Conservation (phyloP, 2,888 invertebrate species). For the Acrobasis suavella region DNA sequence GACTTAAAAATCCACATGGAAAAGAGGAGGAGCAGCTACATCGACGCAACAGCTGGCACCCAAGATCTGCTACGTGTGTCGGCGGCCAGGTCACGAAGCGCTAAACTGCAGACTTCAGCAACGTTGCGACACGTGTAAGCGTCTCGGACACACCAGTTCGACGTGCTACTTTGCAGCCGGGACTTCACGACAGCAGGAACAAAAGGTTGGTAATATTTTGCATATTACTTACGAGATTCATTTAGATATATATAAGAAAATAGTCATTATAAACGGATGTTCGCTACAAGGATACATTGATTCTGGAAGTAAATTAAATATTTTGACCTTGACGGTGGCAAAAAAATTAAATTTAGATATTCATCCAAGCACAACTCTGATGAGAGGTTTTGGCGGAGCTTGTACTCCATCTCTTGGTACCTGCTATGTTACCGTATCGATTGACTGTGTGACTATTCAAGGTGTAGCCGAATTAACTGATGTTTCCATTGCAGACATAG, state of each 20-base stretch:
- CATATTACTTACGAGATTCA: constrained; percentile 5
- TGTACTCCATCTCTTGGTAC: no score
- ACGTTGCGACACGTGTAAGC: constrained; percentile 23
- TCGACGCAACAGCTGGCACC: constrained; percentile 25
- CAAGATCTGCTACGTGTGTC: constrained; percentile 31
- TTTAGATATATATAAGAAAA: constrained; percentile 23
- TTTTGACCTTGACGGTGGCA: background rate
- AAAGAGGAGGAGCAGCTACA: constrained; percentile 15
- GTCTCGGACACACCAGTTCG: constrained; percentile 27
- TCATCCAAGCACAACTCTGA: constrained; percentile 17
- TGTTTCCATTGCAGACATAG: constrained; percentile 2
- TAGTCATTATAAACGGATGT: no score
- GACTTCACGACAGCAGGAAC: constrained; percentile 7
- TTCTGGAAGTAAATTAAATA: constrained; percentile 5
- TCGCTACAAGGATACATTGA: constrained; percentile 25
- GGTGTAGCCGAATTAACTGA: no score
- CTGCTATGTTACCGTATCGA: no score
- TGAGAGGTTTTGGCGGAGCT: constrained; percentile 30
- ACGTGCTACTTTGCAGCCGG: constrained; percentile 29
- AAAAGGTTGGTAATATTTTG: constrained; percentile 26
- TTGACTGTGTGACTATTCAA: no score
- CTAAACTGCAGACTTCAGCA: background rate
- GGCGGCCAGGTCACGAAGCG: constrained; percentile 30
- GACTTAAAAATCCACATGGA: background rate
- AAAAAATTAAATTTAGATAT: background rate